Evolutionary conservation across 2,113 vertebrate species (phyloP).

Genomic region (Gulo gulo): DNA sequence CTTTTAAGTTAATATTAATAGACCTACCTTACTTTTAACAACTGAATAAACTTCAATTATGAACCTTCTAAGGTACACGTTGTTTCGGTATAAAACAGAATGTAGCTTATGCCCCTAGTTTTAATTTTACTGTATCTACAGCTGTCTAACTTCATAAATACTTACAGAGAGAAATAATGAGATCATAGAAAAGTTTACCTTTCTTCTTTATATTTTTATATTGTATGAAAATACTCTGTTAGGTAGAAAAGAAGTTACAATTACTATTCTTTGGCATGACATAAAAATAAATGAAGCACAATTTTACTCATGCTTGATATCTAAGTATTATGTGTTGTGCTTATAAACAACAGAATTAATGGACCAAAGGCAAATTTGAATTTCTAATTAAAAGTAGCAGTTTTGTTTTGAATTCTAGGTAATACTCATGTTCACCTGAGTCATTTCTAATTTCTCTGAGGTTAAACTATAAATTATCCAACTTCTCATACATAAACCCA

Average conservation of each 20-base stretch:
- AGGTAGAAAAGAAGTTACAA: background rate
- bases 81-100: background rate
- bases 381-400: slow-evolving; percentile 42
- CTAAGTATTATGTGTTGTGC: background rate
- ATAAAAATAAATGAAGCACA: background rate
- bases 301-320: background rate
- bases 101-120: background rate
- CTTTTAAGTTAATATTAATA: background rate
- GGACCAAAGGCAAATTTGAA: slow-evolving; percentile 16
- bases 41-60: background rate
- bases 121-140: slow-evolving; percentile 3
- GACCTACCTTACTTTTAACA: background rate
- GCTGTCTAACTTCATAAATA: background rate
- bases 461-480: background rate
- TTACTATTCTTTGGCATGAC: background rate
- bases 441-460: background rate
- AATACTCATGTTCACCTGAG: background rate
- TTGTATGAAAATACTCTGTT: background rate
- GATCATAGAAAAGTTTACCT: background rate
- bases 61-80: background rate
- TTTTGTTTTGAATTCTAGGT: slow-evolving; percentile 31
- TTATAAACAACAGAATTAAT: background rate
- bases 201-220: background rate
- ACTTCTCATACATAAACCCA: background rate
- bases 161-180: background rate